These are phyloP conservation scores for Lithophane ornitopus DNA, from an alignment of 2,888 invertebrate genomes.

Conservation along the genomic window DNA sequence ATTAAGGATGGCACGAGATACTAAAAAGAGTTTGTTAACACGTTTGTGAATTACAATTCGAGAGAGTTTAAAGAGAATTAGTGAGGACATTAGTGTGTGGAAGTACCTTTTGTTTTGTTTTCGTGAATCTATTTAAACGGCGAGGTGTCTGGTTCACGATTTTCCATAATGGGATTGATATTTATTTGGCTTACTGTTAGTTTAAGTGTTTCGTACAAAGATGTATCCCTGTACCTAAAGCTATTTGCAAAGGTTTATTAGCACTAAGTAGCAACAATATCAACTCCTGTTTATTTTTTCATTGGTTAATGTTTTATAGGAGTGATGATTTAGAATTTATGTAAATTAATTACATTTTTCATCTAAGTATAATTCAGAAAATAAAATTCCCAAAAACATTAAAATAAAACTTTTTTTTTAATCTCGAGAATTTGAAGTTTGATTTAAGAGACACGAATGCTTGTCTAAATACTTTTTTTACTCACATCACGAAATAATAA, in stretches of 20 bases:
- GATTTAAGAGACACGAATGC: neutral
- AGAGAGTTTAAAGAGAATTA: slow-evolving; percentile 44
- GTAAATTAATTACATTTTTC: neutral
- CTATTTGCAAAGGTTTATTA: neutral
- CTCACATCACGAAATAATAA: neutral
- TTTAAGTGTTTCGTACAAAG: neutral
- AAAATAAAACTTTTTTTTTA: neutral
- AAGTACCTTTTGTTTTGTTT: slow-evolving; percentile 35
- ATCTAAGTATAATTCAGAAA: too few species aligned
- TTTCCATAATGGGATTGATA: slow-evolving; percentile 2
- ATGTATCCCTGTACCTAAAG: neutral
- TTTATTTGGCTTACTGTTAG: slow-evolving; percentile 16
- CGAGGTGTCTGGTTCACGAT: slow-evolving; percentile 4
- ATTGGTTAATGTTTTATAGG: neutral
- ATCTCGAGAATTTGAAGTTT: neutral
- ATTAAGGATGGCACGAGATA: slow-evolving; percentile 70
- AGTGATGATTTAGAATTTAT: neutral
- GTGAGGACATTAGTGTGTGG: slow-evolving; percentile 40
- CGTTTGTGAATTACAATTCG: slow-evolving; percentile 46
- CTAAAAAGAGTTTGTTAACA: slow-evolving; percentile 53
- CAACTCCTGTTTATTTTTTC: neutral
- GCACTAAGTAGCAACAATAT: neutral
- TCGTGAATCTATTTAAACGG: slow-evolving; percentile 12
- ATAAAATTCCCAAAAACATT: too few species aligned
- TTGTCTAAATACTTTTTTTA: neutral